Conservation (phyloP, 2,113 vertebrate genomes). For the Ariopsis seemanni region DNA sequence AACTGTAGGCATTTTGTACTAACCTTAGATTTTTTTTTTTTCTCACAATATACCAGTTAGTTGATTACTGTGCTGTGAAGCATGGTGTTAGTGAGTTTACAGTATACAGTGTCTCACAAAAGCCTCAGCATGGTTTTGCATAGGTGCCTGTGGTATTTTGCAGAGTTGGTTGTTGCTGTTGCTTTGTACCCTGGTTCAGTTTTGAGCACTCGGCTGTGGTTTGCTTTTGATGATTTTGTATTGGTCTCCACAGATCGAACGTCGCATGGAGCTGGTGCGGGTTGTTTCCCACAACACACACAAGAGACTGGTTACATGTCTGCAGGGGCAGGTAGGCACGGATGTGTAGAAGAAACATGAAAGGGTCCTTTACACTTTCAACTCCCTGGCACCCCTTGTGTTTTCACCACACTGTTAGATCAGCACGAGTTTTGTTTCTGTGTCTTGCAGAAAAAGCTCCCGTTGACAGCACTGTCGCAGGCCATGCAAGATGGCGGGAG, state of each 20-base stretch:
- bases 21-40: not conserved
- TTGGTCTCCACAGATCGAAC: conserved; percentile 80
- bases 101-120: not conserved
- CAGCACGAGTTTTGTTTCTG: not conserved
- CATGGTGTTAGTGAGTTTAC: not conserved
- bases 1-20: not conserved
- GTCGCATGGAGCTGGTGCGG: conserved; percentile 88
- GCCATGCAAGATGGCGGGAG: conserved; percentile 88
- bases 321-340: conserved; percentile 91
- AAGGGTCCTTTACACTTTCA: conserved; percentile 63
- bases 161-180: not conserved
- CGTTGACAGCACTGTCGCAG: conserved; percentile 88
- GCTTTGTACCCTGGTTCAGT: not conserved
- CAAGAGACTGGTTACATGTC: conserved; percentile 85
- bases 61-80: not conserved
- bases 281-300: conserved; percentile 91
- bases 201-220: not conserved
- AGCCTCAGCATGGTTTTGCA: not conserved
- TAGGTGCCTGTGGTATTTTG: conserved; percentile 9
- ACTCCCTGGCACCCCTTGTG: not conserved
- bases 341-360: conserved; percentile 92
- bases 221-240: conserved; percentile 26
- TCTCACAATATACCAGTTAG: not conserved
- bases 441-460: conserved; percentile 86
- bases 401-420: not conserved